These are phyloP conservation scores for Lasioglossum calceatum DNA, from an alignment of 2,888 invertebrate species.

Conservation along the genomic window DNA sequence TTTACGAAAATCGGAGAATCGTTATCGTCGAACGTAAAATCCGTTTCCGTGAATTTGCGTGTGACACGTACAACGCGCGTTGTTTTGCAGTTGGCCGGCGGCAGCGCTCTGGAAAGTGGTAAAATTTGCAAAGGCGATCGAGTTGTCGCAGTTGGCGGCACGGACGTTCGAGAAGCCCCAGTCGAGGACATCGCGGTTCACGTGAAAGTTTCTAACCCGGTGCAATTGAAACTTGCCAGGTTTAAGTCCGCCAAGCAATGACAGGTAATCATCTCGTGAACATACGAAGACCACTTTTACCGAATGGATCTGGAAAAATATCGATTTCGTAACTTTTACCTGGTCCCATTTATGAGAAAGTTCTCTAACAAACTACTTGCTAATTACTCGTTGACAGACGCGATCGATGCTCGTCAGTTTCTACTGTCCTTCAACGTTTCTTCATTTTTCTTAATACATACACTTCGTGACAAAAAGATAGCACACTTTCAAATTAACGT, in stretches of 20 bases:
- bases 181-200: conserved; percentile 95
- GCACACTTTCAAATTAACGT: too few species aligned
- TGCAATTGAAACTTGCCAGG: conserved; percentile 93
- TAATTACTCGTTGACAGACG: neutral
- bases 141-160: conserved; percentile 94
- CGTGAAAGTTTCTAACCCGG: conserved; percentile 94
- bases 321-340: neutral
- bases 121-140: conserved; percentile 96
- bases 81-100: conserved; percentile 90
- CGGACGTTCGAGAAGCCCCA: conserved; percentile 90
- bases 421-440: neutral
- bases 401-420: neutral
- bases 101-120: conserved; percentile 94
- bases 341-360: neutral
- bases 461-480: too few species aligned
- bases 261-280: conserved; percentile 73
- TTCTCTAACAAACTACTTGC: neutral
- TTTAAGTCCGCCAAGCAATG: conserved; percentile 89
- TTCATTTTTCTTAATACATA: neutral
- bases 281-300: neutral
- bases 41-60: neutral
- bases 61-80: neutral
- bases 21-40: neutral
- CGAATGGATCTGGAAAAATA: neutral
- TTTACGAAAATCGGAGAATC: too few species aligned